A percentile compares a stretch with the other conserved stretches of the same genome.
Conservation (phyloP, 2,888 invertebrate species). For the Lapara coniferarum region DNA sequence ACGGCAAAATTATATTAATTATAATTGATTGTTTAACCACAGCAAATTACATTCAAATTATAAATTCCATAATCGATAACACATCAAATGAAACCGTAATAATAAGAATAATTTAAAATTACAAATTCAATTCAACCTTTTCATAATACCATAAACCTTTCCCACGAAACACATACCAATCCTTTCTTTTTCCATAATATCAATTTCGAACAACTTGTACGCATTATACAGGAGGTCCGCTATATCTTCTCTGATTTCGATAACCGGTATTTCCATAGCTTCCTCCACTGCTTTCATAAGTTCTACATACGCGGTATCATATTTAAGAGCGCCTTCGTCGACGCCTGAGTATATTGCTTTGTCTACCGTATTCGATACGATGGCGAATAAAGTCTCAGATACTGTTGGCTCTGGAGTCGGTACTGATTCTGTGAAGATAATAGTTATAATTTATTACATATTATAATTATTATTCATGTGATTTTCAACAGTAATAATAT, state of each 20-base stretch:
- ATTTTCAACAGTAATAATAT: no score
- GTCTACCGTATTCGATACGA: slow-evolving; percentile 65
- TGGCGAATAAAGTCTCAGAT: slow-evolving; percentile 53
- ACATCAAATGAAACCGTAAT: no score
- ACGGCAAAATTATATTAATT: no score
- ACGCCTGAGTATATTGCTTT: slow-evolving; percentile 65
- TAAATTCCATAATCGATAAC: no score
- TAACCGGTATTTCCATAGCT: slow-evolving; percentile 75
- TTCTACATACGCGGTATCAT: slow-evolving; percentile 72
- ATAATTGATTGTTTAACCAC: no score
- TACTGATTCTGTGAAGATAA: slow-evolving; percentile 56
- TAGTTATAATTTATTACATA: no score
- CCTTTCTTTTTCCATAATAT: slow-evolving; percentile 64
- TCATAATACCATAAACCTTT: background rate
- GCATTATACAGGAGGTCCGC: slow-evolving; percentile 56
- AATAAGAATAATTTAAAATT: no score
- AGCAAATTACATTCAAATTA: no score
- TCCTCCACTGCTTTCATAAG: slow-evolving; percentile 63
- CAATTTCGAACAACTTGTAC: slow-evolving; percentile 60
- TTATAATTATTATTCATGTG: no score
- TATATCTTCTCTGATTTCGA: slow-evolving; percentile 64
- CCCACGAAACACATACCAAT: slow-evolving; percentile 51
- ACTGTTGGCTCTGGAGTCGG: slow-evolving; percentile 64
- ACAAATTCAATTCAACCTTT: no score
- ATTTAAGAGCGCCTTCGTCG: slow-evolving; percentile 56